Base-by-base conservation (phyloP, 2,888 invertebrate genomes). In the Eupithecia tripunctaria region DNA sequence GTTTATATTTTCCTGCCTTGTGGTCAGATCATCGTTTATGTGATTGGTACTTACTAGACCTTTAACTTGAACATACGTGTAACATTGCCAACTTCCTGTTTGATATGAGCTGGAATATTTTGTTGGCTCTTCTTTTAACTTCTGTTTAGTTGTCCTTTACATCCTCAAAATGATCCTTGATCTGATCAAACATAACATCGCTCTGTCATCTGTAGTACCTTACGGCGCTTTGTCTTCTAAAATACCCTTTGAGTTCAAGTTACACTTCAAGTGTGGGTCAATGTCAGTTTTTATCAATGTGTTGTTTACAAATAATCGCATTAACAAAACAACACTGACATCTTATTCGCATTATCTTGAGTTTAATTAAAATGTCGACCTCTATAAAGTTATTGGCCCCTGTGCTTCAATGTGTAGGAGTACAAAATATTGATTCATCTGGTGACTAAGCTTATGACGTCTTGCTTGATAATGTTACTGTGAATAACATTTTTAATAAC, bases 391-490 rank as follows among this genome's bases (percentile, higher is more conserved):
- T 72, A 78, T 75, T 72, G 79, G 73, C 75, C 77, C 71, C 43
- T 67, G 38, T 64, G 60, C 59, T 67, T 69, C 66, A 41, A 51
- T 38, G 67, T 68, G 74, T 76, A 72, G 75, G 67, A 72, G 75
- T 71, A 70, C 56, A 70, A 72, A 72, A 72, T 68, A 72, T 83
- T 87, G 84, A 87, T 83, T 87, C 87, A 88, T 85, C 77, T 73
- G 74, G 79, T 88, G 86, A 88, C 85, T 85, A 85, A 85, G 77
- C 71, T 73, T 71, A 74, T 83, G 81, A 77, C 79, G 81, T 80
- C 25, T 25, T 25, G 56, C 78, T 75, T 81, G 83, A 87, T 86
- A 85, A 85, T 67, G 27, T 77, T 82, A 81, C 77, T 74, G 29
- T 76, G 80, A 81, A 82, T 70, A 29, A 51, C 74, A 47, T 67